Conservation (phyloP, 2,113 vertebrate species). For the Thinocorus orbignyianus region DNA sequence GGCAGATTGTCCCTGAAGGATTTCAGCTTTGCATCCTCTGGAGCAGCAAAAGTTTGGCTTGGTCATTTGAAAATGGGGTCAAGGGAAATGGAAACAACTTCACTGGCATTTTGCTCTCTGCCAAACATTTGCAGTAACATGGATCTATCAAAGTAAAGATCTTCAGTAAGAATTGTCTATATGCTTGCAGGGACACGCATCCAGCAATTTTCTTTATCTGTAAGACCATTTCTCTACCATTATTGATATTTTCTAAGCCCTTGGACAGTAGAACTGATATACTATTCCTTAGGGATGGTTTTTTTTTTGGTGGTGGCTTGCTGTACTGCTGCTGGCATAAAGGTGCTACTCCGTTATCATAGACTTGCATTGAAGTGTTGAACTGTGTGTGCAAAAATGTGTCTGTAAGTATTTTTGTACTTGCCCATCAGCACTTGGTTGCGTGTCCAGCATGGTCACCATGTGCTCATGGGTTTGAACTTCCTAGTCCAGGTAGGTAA, state of each 20-base stretch:
- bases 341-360: background rate
- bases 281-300: background rate
- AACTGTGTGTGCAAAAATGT: background rate
- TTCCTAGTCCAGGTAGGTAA: background rate
- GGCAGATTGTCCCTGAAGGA: background rate
- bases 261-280: background rate
- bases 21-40: background rate
- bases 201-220: background rate
- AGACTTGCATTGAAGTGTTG: background rate
- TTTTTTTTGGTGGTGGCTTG: background rate
- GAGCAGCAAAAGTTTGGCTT: background rate
- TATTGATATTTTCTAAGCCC: background rate
- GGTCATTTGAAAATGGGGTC: background rate
- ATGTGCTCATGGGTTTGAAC: background rate
- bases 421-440: background rate
- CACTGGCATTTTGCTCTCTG: background rate
- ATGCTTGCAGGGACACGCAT: background rate
- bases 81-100: background rate
- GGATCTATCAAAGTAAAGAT: background rate
- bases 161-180: background rate
- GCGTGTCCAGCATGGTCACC: fast-evolving
- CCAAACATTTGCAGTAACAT: background rate
- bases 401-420: background rate
- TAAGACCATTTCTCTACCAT: background rate
- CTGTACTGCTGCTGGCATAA: background rate